Evolutionary conservation across 2,113 vertebrate genomes (phyloP), one percentile per base, ranked within the genome.

Genomic region (Notiomystis cincta): DNA sequence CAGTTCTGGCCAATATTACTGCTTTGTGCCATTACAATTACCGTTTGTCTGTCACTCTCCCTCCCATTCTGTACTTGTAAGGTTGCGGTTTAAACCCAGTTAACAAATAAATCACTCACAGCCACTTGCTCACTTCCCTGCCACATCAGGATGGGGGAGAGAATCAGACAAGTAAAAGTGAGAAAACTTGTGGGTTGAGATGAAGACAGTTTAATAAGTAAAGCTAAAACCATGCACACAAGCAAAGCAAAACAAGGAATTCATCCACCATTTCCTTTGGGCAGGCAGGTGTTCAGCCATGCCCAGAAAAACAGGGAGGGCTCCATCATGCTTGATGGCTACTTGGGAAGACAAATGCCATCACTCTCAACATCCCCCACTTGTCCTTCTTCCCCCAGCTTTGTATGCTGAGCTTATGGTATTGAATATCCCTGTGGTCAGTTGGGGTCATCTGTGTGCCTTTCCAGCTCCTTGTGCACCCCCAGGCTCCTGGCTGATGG

Each of bases 171-270:
- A 69, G 62, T 37, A 37, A 48, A 83, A 90, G 71, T 48, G 71
- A 90, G 79, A 83, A 67, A 83, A 42, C 35, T 48, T 77, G 56
- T 77, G 71, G 64, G 71, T 42, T 90, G 79, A 70, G 27, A 42
- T 56, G 37, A 76, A 90, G 62, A 62, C 40, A 56, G 22, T 27
- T 77, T 62, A 48, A 56, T 90, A 83, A 69, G 62, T 54, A 62
- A 69, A 69, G 35, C 56, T 83, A 76, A 76, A 89, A 50, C 33
- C 69, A 33, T 69, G 25, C 35, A 48, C 42, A 83, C 25, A 77
- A 56, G 62, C 87, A 83, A 56, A 70, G 79, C 31, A 42, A 77
- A 90, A 69, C 70, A 69, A 69, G 15, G 56, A 69, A 33, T 62
- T 42, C 2, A 28, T 77, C 56, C 40, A 69, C 61, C 47, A 62